Evolutionary conservation across 2,113 vertebrate genomes (phyloP), one percentile per base, ranked within the genome.

Genomic region (Monopterus albus): DNA sequence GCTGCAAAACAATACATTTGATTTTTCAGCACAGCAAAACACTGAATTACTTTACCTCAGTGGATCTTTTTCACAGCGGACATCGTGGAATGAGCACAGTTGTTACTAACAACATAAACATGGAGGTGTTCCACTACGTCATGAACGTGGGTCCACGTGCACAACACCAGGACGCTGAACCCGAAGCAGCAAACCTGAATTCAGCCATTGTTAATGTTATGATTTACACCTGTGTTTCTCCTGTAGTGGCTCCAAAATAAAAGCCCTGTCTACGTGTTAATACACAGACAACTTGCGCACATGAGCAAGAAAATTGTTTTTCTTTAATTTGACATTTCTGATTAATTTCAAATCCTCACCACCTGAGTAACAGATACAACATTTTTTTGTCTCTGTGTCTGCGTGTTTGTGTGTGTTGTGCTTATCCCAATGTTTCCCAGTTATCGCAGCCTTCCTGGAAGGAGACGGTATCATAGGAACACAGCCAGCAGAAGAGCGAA

Each of bases 371-470:
- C 42, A 61, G 51, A 38, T 29, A n/a, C n/a, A n/a, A n/a, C n/a
- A n/a, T n/a, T n/a, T n/a, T n/a, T n/a, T n/a, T n/a, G n/a, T 58
- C 1, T 59, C 5, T 50, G 11, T 26, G 3, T 55, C 17, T 60
- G 40, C 47, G 45, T 36, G 13, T 58, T 15, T 61, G 23, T 49
- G 20, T 64, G 21, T 28, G 49, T 51, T 45, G 9, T 13, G 56
- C 42, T 71, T 72, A 82, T 76, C 59, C 63, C 7, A 56, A 85
- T 33, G 67, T 69, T 75, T 42, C 58, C 64, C 52, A 51, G 52
- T 39, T 53, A 38, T 78, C 42, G 6, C 4, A 18, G 38, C 11
- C 17, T 83, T 79, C 72, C 63, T 62, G 62, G 82, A 85, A 81
- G 14, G 21, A 63, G 67, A 18, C 29, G 23, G 14, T 60, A 42